phyloP scores from a whole-genome alignment of 2,797 vertebrate genomes.

The Acanthurus leucopareius region DNA sequence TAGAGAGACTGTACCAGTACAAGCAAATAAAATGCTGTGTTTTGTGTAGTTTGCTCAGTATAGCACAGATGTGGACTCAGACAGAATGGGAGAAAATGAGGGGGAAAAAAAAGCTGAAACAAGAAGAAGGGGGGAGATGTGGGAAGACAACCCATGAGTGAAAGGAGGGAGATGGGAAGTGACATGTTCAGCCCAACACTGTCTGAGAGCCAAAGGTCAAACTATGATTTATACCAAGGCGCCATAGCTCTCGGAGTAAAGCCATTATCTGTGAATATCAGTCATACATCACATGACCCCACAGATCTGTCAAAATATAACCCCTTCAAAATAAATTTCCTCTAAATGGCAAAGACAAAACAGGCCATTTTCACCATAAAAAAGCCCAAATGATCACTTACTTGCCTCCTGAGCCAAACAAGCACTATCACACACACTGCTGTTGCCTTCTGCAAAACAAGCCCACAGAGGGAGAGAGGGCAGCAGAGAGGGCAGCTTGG shows the following conservation, averaged over 20 bases:
- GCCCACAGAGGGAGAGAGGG: conserved; percentile 6
- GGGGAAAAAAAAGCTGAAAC: conserved; percentile 9
- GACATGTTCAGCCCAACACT: conserved; percentile 36
- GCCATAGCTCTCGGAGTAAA: conserved; percentile 38
- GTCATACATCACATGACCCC: conserved; percentile 42
- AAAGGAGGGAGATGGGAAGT: conserved; percentile 22
- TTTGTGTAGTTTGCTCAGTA: not conserved
- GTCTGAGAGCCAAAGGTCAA: conserved; percentile 67
- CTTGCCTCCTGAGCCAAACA: conserved; percentile 43
- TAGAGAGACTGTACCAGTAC: conserved; percentile 50
- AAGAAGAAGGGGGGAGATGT: not conserved
- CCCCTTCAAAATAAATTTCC: conserved; percentile 41
- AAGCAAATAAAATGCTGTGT: conserved; percentile 41
- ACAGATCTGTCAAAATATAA: conserved; percentile 44
- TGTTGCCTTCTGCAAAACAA: conserved; percentile 42
- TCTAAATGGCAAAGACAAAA: conserved; percentile 47
- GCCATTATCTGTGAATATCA: conserved; percentile 47
- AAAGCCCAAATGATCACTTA: conserved; percentile 13
- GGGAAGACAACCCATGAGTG: not conserved
- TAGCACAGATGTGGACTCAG: not conserved
- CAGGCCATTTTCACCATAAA: conserved; percentile 44
- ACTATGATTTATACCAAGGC: conserved; percentile 65
- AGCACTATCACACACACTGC: conserved; percentile 28
- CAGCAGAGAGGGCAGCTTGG: not conserved
- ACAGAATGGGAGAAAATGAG: not conserved